phyloP scores from a whole-genome alignment of 2,888 invertebrate genomes.

The Mythimna ferrago region DNA sequence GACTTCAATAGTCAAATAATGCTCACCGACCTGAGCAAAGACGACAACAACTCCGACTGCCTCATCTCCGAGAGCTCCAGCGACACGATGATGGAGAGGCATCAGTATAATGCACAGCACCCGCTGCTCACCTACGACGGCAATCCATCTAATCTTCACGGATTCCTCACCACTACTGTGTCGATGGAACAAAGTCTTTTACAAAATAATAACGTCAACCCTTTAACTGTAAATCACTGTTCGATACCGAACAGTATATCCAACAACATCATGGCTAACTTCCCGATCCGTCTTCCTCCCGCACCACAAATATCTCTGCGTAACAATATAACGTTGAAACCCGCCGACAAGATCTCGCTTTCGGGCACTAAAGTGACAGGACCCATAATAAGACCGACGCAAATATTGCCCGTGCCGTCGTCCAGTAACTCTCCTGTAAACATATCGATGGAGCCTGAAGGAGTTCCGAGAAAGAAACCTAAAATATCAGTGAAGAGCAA shows the following conservation, averaged over 20 bases:
- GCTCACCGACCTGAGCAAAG: constrained; percentile 83
- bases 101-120: constrained; percentile 77
- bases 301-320: constrained; percentile 78
- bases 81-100: constrained; percentile 80
- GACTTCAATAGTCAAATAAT: constrained; percentile 75
- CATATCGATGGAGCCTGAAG: constrained; percentile 77
- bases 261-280: constrained; percentile 86
- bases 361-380: constrained; percentile 83
- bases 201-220: constrained; percentile 77
- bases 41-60: constrained; percentile 84
- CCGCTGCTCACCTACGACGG: constrained; percentile 79
- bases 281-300: constrained; percentile 83
- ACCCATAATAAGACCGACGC: constrained; percentile 85
- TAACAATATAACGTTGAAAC: constrained; percentile 83
- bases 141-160: constrained; percentile 79
- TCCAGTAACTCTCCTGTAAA: constrained; percentile 84
- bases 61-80: constrained; percentile 83
- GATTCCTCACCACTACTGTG: constrained; percentile 79
- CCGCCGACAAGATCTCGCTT: constrained; percentile 82
- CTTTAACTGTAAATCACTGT: constrained; percentile 78
- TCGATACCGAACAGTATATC: constrained; percentile 75
- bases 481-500: constrained; percentile 90
- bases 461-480: constrained; percentile 85
- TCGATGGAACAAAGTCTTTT: constrained; percentile 80
- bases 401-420: constrained; percentile 85